Percentiles rank a stretch among this genome's conserved stretches.
Evolutionary conservation across 2,113 vertebrate species (phyloP).

Genomic region (Dendropsophus ebraccatus): DNA sequence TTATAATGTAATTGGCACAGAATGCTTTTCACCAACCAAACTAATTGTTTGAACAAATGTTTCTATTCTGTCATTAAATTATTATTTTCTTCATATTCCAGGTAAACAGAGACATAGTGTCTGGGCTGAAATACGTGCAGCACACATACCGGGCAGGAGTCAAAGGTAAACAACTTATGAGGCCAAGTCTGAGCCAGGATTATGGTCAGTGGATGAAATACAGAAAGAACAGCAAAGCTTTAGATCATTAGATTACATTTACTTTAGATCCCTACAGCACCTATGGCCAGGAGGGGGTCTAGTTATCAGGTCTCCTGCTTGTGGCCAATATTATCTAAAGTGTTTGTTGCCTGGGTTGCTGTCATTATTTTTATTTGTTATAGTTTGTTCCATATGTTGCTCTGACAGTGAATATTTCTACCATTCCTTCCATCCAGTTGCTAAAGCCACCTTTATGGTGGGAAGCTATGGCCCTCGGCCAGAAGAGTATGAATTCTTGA

Average conservation of each 20-base stretch:
- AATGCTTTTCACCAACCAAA: too few relatives aligned
- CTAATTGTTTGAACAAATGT: not conserved
- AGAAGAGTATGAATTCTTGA: slow-evolving; percentile 81
- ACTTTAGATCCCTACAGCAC: too few relatives aligned
- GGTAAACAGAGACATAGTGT: slow-evolving; percentile 82
- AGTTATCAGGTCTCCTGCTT: too few relatives aligned
- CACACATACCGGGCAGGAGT: slow-evolving; percentile 77
- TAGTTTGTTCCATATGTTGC: not conserved
- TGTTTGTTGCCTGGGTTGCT: not conserved
- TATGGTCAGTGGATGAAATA: too few relatives aligned
- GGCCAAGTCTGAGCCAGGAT: not conserved
- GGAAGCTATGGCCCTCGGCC: slow-evolving; percentile 81
- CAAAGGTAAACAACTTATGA: slow-evolving; percentile 71
- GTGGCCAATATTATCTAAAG: too few relatives aligned
- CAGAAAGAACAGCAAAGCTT: too few relatives aligned
- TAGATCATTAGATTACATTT: too few relatives aligned
- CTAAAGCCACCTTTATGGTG: slow-evolving; percentile 82
- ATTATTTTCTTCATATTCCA: slow-evolving; percentile 60
- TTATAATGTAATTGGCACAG: too few relatives aligned
- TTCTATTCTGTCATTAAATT: not conserved
- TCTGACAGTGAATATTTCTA: not conserved
- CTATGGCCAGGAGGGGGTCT: too few relatives aligned
- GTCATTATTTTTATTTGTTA: not conserved
- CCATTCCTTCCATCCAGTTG: slow-evolving; percentile 69
- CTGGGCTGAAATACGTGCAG: slow-evolving; percentile 80